Evolutionary conservation across 1,140 invertebrate genomes (phyloP), one percentile per base, ranked within the genome.

Genomic region (Zophobas morio): DNA sequence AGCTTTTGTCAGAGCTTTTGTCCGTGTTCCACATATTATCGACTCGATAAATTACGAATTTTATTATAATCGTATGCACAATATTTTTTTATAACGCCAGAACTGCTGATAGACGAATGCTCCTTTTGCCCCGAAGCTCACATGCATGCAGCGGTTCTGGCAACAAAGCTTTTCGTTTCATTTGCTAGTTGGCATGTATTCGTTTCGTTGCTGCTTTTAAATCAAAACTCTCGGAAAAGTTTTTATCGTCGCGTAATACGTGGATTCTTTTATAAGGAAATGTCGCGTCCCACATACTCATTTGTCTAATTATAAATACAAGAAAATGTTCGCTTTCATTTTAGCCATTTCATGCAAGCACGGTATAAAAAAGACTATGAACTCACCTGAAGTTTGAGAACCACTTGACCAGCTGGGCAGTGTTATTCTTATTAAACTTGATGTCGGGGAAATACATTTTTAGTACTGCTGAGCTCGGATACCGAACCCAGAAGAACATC

Each of bases 391-490:
- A 99, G 88, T 99, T 99, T 86, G 97, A 99, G 93, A 99, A 99
- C 99, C 99, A 99, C 89, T 99, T 99, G 90, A 99, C 98, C 85
- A 99, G 93, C 90, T 99, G 99, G 83, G 98, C 98, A 78, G 98
- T 99, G 90, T 99, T 99, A 91, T 99, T 99, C 90, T 99, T 99
- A 92, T 99, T 99, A 92, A 99, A 99, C 87, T 98, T 98, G 89
- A 99, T 99, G 91, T 99, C 99, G 6, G 98, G 98, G 91, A 99
- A 99, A 92, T 98, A 99, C 92, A 98, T 98, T 91, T 99, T 99
- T 85, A 99, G 93, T 79, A 99, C 95, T 82, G 96, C 94, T 54
- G 98, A 99, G 87, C 96, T 98, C 49, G 98, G 98, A 89, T 99
- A 99, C 82, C 98, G 93, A 80, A 98, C 97, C 94, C 97, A 99